Conservation (phyloP, 1,140 invertebrate species). For the Laodelphax striatellus region DNA sequence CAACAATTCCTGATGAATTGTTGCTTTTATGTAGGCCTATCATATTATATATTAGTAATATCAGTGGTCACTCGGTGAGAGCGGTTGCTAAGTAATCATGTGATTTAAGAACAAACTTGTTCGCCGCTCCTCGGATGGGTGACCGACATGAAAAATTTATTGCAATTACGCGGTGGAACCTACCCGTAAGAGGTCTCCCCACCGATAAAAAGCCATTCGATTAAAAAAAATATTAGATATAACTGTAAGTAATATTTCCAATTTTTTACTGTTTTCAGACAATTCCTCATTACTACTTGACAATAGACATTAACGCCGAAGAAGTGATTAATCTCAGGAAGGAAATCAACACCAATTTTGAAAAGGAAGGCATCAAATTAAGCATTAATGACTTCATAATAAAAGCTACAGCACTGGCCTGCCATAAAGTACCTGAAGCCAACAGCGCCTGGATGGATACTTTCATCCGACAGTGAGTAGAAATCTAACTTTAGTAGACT, state of each 20-base stretch:
- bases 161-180: no score
- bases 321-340: conserved; percentile 46
- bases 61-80: no score
- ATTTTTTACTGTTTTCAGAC: conserved; percentile 31
- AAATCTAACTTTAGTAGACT: neutral
- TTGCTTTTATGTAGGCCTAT: no score
- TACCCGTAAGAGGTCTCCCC: no score
- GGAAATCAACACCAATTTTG: conserved; percentile 59
- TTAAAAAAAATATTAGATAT: no score
- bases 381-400: conserved; percentile 97
- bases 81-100: no score
- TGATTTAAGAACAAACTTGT: no score
- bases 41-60: no score
- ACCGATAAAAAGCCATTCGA: no score
- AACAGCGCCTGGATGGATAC: conserved; percentile 94
- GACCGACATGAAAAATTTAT: no score
- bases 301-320: conserved; percentile 78
- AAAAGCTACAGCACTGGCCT: conserved; percentile 87
- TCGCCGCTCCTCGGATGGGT: no score
- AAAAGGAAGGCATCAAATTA: conserved; percentile 72
- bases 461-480: conserved; percentile 83
- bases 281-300: conserved; percentile 96
- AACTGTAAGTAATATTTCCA: neutral
- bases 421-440: conserved; percentile 83
- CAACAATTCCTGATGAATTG: no score